Evolutionary conservation across 2,888 invertebrate species (phyloP), one percentile per base, ranked within the genome.

Genomic region (Arge pagana): DNA sequence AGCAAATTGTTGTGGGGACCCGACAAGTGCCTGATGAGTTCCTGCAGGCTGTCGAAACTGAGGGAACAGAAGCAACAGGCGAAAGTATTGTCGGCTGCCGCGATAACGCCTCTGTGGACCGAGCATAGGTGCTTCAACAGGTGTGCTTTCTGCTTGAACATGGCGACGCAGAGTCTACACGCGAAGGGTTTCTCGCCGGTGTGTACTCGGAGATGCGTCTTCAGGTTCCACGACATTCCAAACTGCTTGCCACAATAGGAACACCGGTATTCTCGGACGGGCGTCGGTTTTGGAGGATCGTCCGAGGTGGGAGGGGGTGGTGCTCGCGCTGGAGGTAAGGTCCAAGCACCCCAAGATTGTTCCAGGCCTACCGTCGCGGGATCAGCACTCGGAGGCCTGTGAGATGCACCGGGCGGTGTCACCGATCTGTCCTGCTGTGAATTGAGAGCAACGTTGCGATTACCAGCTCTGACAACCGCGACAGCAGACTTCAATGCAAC

Each of bases 141-240:
- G 74, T 93, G 92, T 4, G 92, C 92, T 74, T 93, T 93, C 70
- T 93, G 92, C 78, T 93, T 93, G 77, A 93, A 93, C 92, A 92
- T 93, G 50, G 92, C 92, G 53, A 92, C 90, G 71, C 92, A 93
- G 39, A 92, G 82, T 64, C 92, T 83, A 81, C 92, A 93, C 62
- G 92, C 92, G 71, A 93, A 93, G 1, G 92, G 92, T 73, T 92
- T 93, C 66, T 93, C 92, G 53, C 92, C 92, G 0, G 92, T 93
- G 70, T 92, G 92, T 16, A 93, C 92, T 70, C 92, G 83, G 52
- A 92, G 81, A 78, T 92, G 92, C 56, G 92, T 93, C 77, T 93
- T 93, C 68, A 93, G 82, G 81, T 93, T 93, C 92, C 92, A 93
- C 53, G 91, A 91, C 92, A 92, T 92, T 54, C 92, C 92, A 67